These are phyloP conservation scores for Taurulus bubalis DNA, from an alignment of 2,113 vertebrate species.

Conservation along the genomic window DNA sequence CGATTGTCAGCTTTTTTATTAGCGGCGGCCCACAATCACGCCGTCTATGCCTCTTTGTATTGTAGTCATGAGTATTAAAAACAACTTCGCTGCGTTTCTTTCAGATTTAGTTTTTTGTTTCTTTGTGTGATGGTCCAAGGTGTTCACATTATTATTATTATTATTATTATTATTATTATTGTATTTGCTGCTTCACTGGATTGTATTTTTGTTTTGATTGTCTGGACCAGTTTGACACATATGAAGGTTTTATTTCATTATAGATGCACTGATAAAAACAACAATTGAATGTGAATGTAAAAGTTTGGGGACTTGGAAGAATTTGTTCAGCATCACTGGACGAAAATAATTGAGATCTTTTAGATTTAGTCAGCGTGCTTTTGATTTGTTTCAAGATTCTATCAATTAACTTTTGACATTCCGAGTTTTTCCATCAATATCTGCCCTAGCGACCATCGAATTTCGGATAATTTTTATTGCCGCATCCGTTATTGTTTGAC, in stretches of 20 bases:
- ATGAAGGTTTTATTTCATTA: constrained; percentile 14
- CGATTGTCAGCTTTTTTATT: neutral
- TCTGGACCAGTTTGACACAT: constrained; percentile 15
- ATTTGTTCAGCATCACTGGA: constrained; percentile 1
- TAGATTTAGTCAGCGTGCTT: neutral
- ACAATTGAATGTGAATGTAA: neutral
- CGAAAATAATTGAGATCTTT: neutral
- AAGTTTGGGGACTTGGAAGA: neutral
- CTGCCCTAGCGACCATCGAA: neutral
- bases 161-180: neutral
- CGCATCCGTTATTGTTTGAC: neutral
- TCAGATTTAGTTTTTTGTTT: neutral
- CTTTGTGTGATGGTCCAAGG: neutral
- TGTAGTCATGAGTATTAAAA: neutral
- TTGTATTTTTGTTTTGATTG: constrained; percentile 22
- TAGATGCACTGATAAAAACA: constrained; percentile 16
- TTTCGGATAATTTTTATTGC: constrained; percentile 20
- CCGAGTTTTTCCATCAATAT: neutral
- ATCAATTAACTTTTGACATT: constrained; percentile 40
- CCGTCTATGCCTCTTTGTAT: neutral
- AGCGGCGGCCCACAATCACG: neutral
- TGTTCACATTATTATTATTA: constrained; percentile 5
- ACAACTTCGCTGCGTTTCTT: neutral
- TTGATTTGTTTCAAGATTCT: constrained; percentile 18
- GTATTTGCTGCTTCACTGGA: constrained; percentile 16